Evolutionary conservation across 2,888 invertebrate genomes (phyloP).

Genomic region (Lysandra coridon): DNA sequence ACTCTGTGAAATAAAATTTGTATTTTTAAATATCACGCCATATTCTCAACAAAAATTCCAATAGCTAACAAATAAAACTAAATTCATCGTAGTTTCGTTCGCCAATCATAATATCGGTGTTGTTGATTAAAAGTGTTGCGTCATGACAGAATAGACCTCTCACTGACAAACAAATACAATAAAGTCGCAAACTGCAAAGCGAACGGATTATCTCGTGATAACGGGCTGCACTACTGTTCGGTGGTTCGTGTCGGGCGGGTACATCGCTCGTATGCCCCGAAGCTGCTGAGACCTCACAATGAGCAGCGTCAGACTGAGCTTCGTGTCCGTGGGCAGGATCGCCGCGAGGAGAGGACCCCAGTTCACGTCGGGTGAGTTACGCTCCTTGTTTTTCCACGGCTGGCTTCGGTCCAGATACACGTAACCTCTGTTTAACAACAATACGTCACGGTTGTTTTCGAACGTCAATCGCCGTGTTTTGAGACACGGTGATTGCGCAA

Average conservation of each 20-base stretch:
- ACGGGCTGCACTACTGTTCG: conserved; percentile 39
- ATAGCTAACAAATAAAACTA: conserved; percentile 45
- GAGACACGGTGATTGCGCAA: conserved; percentile 15
- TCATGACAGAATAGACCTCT: conserved; percentile 77
- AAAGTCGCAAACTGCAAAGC: conserved; percentile 62
- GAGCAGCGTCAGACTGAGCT: conserved; percentile 77
- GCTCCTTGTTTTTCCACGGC: conserved; percentile 45
- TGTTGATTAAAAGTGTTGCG: conserved; percentile 79
- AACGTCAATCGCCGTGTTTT: conserved; percentile 33
- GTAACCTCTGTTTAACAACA: conserved; percentile 68
- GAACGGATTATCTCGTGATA: conserved; percentile 40
- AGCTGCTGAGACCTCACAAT: conserved; percentile 56
- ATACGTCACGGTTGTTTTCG: conserved; percentile 49
- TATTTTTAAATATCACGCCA: conserved; percentile 61
- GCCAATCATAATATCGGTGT: conserved; percentile 63
- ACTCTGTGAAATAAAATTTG: conserved; percentile 64
- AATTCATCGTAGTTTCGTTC: conserved; percentile 52
- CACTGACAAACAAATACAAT: conserved; percentile 79
- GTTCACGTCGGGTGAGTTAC: conserved; percentile 68
- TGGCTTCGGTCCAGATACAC: conserved; percentile 65
- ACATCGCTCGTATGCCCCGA: conserved; percentile 58
- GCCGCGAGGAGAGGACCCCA: conserved; percentile 73
- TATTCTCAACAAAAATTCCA: conserved; percentile 59
- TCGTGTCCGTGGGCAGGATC: conserved; percentile 73
- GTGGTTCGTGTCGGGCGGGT: conserved; percentile 55